phyloP scores from a whole-genome alignment of 2,113 vertebrate genomes.

The Semnornis frantzii region DNA sequence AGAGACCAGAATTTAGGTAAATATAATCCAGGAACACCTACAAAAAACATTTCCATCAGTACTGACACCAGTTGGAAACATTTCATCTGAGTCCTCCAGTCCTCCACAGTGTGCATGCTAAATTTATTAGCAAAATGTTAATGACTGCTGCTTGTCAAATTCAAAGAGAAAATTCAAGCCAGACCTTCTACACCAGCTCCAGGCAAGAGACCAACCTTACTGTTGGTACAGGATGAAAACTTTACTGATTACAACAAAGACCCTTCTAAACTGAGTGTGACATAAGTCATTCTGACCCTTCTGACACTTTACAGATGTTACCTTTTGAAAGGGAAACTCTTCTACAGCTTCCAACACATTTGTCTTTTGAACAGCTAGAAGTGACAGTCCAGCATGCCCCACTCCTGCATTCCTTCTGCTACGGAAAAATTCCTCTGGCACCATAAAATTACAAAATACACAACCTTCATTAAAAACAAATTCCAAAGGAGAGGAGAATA shows the following conservation, averaged over 20 bases:
- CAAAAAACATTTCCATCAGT: not conserved
- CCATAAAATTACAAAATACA: not conserved
- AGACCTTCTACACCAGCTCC: not conserved
- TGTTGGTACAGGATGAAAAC: not conserved
- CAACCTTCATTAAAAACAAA: not conserved
- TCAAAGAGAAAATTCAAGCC: not conserved
- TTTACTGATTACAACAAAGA: not conserved
- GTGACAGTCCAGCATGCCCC: not conserved
- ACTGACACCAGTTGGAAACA: not conserved
- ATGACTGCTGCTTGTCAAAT: not conserved
- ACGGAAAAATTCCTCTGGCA: not conserved
- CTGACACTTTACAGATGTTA: not conserved
- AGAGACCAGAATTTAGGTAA: not conserved
- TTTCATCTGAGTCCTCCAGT: not conserved
- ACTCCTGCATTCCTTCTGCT: not conserved
- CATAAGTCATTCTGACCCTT: not conserved
- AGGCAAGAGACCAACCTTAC: not conserved
- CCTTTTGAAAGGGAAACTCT: not conserved
- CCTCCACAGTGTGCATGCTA: not conserved
- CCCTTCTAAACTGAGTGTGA: not conserved
- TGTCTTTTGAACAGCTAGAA: not conserved
- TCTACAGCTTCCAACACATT: not conserved
- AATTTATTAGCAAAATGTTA: not conserved
- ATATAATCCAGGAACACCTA: not conserved
- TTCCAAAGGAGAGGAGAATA: not conserved